Percentiles rank a stretch among this genome's conserved stretches.
Evolutionary conservation across 1,140 invertebrate genomes (phyloP).

Genomic region (Cyphomyrmex costatus): DNA sequence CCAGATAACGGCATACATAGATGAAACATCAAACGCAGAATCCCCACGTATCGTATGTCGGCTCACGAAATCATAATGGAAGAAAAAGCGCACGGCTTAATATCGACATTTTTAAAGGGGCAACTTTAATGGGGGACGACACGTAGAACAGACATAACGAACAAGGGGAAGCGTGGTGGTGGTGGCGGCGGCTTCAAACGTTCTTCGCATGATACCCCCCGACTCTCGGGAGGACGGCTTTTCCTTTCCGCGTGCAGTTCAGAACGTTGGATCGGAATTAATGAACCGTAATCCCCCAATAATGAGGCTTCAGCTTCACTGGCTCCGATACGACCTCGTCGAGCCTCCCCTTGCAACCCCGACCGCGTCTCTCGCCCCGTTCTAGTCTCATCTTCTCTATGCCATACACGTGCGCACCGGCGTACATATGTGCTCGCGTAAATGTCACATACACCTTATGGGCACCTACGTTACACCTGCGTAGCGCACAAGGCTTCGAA

Average conservation of each 20-base stretch:
- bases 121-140: conserved; percentile 65
- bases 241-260: conserved; percentile 80
- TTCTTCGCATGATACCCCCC: conserved; percentile 68
- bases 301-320: conserved; percentile 84
- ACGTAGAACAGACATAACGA: conserved; percentile 76
- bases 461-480: conserved; percentile 58
- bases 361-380: background rate
- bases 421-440: conserved; percentile 65
- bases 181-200: conserved; percentile 69
- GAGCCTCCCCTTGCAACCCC: conserved; percentile 59
- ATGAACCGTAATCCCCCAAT: conserved; percentile 87
- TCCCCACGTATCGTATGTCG: conserved; percentile 9
- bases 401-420: conserved; percentile 49
- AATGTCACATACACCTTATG: conserved; percentile 70
- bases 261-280: conserved; percentile 82
- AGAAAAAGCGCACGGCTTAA: conserved; percentile 47
- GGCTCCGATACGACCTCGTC: conserved; percentile 79
- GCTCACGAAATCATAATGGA: conserved; percentile 62
- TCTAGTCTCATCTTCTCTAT: conserved; percentile 24
- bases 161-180: conserved; percentile 38
- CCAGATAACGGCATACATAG: conserved; percentile 14
- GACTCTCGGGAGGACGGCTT: conserved; percentile 73
- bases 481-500: conserved; percentile 46
- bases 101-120: conserved; percentile 70
- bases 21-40: conserved; percentile 24